Base-by-base conservation (phyloP, 2,797 vertebrate genomes). In the Phrynocephalus forsythii region DNA sequence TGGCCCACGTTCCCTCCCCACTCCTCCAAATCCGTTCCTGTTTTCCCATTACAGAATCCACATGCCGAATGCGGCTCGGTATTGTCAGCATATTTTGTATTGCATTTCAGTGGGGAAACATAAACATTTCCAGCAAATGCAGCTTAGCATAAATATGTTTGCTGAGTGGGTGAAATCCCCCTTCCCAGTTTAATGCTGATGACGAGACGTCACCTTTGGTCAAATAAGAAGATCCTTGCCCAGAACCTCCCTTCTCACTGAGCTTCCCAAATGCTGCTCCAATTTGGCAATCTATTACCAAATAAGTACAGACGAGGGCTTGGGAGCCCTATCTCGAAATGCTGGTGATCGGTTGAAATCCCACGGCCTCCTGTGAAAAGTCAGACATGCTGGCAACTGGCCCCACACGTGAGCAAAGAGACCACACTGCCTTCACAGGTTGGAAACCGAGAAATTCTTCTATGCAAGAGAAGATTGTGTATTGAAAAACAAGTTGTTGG, bases 41-140 rank as follows among this genome's bases (percentile, higher is more conserved):
- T 26, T 15, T 38, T 3, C 56, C 75, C 38, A 85, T 33, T 26
- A 87, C 67, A 92, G 89, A 92, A 88, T 4, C 81, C 2, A 76
- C 60, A 82, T 16, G 11, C 20, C 30, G 2, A 75, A 75, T 67
- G 79, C 50, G 10, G 38, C 24, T n/a, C 26, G 1, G 11, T 68
- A 3, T 79, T 82, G 28, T 66, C 79, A 77, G 79, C 67, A 20
- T 63, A 84, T 79, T 89, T 68, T 84, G 78, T n/a, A 83, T 6
- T 82, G 88, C 83, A 85, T 22, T 78, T 75, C 85, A 72, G 9
- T 89, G 92, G 88, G 22, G 0, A 78, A 87, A 67, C 52, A 82
- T 15, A 83, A 90, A 75, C 82, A 80, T 44, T 87, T 86, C 68
- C 75, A 71, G 52, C 52, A 56, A 44, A 2, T 63, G 83, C 78